phyloP scores from a whole-genome alignment of 1,140 invertebrate genomes.

The Geopemphigus sp. region DNA sequence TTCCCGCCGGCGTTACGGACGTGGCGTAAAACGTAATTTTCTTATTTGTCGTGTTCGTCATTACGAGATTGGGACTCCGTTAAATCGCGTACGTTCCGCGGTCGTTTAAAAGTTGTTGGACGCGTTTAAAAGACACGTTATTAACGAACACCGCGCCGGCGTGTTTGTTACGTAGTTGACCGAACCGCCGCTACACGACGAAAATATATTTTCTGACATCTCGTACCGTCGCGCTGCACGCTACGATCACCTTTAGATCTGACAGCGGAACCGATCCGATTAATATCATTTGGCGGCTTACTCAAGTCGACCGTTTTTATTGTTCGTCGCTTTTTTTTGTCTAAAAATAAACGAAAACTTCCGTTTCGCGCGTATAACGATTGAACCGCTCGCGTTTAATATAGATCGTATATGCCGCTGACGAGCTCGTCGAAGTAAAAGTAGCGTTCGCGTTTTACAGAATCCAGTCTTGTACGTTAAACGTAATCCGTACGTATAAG shows the following conservation, averaged over 20 bases:
- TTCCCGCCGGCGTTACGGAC: background rate
- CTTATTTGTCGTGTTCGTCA: background rate
- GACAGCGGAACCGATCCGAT: background rate
- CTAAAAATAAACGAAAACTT: background rate
- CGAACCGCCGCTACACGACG: too few relatives aligned
- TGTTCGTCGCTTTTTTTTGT: too few relatives aligned
- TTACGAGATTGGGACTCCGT: background rate
- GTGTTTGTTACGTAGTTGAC: background rate
- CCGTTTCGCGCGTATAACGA: background rate
- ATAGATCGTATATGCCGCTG: too few relatives aligned
- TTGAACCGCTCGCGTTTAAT: background rate
- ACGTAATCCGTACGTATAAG: background rate
- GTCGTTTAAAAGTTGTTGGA: constrained; percentile 29
- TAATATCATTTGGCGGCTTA: background rate
- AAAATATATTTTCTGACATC: background rate
- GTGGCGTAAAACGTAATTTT: constrained; percentile 12
- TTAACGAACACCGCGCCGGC: background rate
- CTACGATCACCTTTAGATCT: background rate
- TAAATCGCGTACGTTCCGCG: background rate
- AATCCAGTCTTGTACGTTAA: background rate
- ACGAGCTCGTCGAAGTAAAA: background rate
- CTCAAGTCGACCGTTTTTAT: background rate
- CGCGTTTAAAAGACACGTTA: background rate
- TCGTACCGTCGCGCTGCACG: background rate
- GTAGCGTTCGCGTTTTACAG: background rate